Base-by-base conservation (phyloP, 2,888 invertebrate genomes). In the Tachina grossa region DNA sequence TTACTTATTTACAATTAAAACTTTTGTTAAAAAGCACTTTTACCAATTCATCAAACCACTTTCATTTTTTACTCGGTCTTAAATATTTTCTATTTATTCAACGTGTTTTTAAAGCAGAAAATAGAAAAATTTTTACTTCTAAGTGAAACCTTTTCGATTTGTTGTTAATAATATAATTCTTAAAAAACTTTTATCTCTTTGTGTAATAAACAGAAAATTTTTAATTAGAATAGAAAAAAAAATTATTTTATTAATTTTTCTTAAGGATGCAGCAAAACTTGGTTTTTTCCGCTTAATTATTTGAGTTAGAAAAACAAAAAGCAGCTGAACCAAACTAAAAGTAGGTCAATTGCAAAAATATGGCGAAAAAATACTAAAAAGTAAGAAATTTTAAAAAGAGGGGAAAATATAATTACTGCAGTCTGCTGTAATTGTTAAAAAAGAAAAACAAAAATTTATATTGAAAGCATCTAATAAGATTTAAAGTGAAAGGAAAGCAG, bases 311-410 rank as follows among this genome's bases (percentile, higher is more conserved):
- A 61, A 43, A 41, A 51, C 31, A 53, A 66, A 45, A 14, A 53
- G 10, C 43, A 81, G 68, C 41, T 13, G 1, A 61, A 39, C 14
- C 10, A 10, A 63, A 47, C 47, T 71, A 11, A 69, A 85, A 80
- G 53, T 83, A 66, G 85, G 85, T 83, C 85, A 83, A 83, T 79
- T 79, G 68, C 71, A 49, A 51, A 59, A 83, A 75, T 53, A 59
- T 65, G 59, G 31, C 31, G 6, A 31, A 31, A 31, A 16, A 47
- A 84, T 74, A 81, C 75, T 61, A 76, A 45, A 77, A 39, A 45
- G 11, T 1, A n/a, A 63, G 9, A 47, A 57, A 14, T 63, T n/a
- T 47, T 41, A 10, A 16, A 41, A 55, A 9, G n/a, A 65, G 47
- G 11, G 41, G 71, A 57, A 79, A 82, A 78, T 71, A 78, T 78